A percentile compares a stretch with the other conserved stretches of the same genome.
Evolutionary conservation across 2,113 vertebrate genomes (phyloP).

Genomic region (Nycticryphes semicollaris): DNA sequence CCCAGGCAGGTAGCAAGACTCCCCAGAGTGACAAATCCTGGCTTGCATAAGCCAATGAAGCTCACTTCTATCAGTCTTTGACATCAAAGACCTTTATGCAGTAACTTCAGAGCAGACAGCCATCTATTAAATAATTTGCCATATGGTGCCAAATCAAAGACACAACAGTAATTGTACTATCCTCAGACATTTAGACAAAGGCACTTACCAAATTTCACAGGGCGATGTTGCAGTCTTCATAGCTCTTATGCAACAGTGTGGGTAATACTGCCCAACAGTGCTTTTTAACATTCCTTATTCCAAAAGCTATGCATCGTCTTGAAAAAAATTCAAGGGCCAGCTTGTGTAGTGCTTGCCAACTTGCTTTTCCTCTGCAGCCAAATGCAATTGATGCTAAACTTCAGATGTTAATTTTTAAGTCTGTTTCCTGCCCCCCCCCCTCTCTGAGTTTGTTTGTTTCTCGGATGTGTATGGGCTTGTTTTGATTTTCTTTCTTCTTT

Average conservation of each 20-base stretch:
- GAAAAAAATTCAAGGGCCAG: background rate
- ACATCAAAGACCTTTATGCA: background rate
- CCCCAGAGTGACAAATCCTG: background rate
- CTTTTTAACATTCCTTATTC: background rate
- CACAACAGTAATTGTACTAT: background rate
- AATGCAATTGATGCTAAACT: background rate
- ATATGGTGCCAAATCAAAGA: background rate
- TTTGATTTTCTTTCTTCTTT: background rate
- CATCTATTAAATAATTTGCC: background rate
- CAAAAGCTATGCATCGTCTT: background rate
- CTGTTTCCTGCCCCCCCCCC: accelerated
- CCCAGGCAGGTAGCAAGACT: background rate
- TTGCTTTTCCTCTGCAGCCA: background rate
- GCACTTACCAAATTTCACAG: background rate
- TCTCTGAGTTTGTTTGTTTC: background rate
- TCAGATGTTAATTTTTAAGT: background rate
- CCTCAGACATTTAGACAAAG: background rate
- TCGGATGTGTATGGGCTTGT: background rate
- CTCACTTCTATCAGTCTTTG: background rate
- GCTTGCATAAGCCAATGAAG: background rate
- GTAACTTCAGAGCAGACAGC: background rate
- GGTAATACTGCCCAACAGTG: background rate
- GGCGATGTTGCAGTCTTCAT: background rate
- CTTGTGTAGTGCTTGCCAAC: background rate
- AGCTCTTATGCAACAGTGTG: background rate